These are phyloP conservation scores for Characodon lateralis DNA, from an alignment of 2,797 vertebrate species.

Conservation along the genomic window DNA sequence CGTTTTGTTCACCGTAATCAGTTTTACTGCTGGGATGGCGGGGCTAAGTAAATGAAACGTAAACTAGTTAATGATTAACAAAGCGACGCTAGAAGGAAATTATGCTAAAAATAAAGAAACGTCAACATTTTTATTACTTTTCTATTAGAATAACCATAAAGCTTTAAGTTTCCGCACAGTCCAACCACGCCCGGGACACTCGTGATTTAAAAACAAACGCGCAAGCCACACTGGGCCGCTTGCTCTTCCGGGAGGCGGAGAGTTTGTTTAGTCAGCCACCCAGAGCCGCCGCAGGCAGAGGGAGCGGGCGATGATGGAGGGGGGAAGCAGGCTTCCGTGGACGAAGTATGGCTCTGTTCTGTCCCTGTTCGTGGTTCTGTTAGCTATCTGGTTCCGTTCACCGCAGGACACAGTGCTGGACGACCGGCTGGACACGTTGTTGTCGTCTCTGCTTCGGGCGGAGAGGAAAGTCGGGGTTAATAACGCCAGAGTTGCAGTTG, in stretches of 20 bases:
- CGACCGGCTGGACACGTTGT: conserved; percentile 78
- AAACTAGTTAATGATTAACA: background rate
- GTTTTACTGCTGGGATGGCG: background rate
- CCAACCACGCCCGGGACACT: conserved; percentile 1
- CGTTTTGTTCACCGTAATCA: background rate
- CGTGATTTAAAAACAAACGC: background rate
- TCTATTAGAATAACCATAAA: background rate
- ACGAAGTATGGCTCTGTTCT: conserved; percentile 77
- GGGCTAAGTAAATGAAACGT: background rate
- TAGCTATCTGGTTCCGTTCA: conserved; percentile 80
- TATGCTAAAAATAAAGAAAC: background rate
- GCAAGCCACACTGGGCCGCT: background rate
- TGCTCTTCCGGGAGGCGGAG: background rate
- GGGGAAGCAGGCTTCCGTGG: conserved; percentile 56
- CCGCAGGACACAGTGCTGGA: conserved; percentile 71
- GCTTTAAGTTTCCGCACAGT: background rate
- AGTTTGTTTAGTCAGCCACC: background rate
- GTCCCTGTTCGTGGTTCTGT: conserved; percentile 75
- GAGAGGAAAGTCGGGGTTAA: conserved; percentile 81
- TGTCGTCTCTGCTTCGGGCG: conserved; percentile 84
- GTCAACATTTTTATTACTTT: background rate
- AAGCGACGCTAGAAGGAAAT: background rate
- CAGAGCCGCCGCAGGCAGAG: background rate
- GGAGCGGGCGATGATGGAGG: conserved; percentile 64
- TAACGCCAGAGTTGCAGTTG: conserved; percentile 78